Evolutionary conservation across 2,888 invertebrate genomes (phyloP).

Genomic region (Drosophila gaucha): DNA sequence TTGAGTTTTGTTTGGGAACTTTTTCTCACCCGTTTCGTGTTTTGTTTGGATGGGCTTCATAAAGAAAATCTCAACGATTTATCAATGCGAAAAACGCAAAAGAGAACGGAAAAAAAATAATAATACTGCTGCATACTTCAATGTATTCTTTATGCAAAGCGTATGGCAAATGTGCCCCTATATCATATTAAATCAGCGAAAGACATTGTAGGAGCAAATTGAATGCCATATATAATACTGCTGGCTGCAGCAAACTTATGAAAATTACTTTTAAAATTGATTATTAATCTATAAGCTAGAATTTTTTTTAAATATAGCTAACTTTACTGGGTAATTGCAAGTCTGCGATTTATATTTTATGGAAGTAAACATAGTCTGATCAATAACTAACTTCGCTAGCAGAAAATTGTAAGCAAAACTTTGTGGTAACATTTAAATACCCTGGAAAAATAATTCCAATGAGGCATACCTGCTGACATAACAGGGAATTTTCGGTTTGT

Average conservation of each 20-base stretch:
- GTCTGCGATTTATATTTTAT: neutral
- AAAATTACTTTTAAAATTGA: neutral
- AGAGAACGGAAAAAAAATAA: constrained; percentile 8
- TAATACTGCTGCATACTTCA: constrained; percentile 23
- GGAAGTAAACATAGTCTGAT: neutral
- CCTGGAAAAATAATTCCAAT: no score
- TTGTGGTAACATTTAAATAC: neutral
- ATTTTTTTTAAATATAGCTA: neutral
- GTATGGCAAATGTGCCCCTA: constrained; percentile 14
- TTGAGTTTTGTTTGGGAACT: constrained; percentile 52
- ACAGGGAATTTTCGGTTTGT: neutral
- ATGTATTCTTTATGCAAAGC: constrained; percentile 63
- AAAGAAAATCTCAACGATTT: constrained; percentile 66
- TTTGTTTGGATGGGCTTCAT: constrained; percentile 61
- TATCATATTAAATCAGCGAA: neutral
- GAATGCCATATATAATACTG: no score
- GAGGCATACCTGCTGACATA: no score
- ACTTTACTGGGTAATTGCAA: neutral
- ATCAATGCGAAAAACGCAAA: constrained; percentile 47
- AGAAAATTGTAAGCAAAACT: neutral
- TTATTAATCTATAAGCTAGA: neutral
- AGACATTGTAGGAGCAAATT: neutral
- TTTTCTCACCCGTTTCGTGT: constrained; percentile 42
- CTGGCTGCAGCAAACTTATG: neutral
- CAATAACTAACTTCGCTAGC: no score